A percentile compares a stretch with the other conserved stretches of the same genome.
Evolutionary conservation across 2,888 invertebrate genomes (phyloP).

Genomic region (Diarsia dahlii): DNA sequence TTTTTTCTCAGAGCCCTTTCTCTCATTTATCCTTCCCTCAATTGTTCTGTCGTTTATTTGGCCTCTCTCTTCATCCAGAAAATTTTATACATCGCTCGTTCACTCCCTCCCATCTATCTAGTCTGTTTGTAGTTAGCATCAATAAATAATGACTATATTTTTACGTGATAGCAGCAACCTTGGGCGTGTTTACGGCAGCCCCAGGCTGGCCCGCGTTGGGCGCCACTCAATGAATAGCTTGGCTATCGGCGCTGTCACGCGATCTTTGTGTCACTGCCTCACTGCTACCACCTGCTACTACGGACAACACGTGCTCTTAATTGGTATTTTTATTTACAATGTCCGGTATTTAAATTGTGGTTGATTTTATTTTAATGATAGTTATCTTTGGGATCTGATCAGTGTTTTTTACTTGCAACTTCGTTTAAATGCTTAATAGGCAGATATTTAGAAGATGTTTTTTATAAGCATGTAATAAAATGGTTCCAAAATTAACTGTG

Average conservation of each 20-base stretch:
- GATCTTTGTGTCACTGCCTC: conserved; percentile 32
- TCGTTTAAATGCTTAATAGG: not conserved
- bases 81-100: not conserved
- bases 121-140: conserved; percentile 6
- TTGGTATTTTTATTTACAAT: conserved; percentile 21
- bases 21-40: not conserved
- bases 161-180: conserved; percentile 31
- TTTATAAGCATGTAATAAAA: not conserved
- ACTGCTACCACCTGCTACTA: not conserved
- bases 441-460: not conserved
- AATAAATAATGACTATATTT: conserved; percentile 29
- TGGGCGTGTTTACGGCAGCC: conserved; percentile 38
- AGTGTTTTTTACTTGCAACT: not conserved
- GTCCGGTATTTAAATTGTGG: not conserved
- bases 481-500: not conserved
- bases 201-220: conserved; percentile 51
- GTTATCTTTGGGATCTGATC: not conserved
- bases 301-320: conserved; percentile 23
- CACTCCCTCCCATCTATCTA: not conserved
- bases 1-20: not conserved
- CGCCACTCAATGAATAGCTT: conserved; percentile 56
- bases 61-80: not conserved
- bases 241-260: conserved; percentile 48
- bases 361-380: not conserved
- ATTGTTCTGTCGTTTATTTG: not conserved